phyloP scores from a whole-genome alignment of 2,797 vertebrate species.

The Pseudochirops cupreus region DNA sequence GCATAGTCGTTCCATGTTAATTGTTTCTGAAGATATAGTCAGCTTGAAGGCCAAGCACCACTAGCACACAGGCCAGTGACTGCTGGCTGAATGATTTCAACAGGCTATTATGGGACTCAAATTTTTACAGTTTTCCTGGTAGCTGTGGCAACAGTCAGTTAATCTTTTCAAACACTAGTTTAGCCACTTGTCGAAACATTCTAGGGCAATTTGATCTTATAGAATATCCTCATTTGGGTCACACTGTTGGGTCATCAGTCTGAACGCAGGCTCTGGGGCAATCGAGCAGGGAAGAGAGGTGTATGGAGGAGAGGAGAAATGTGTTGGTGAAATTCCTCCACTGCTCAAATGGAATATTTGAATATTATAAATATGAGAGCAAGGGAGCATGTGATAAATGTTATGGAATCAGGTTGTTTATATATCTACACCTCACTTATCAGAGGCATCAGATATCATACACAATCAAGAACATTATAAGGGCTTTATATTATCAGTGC shows the following conservation, averaged over 20 bases:
- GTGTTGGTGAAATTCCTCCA: not conserved
- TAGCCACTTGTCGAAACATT: not conserved
- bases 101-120: not conserved
- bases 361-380: not conserved
- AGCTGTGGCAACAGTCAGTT: not conserved
- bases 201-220: not conserved
- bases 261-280: not conserved
- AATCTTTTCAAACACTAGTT: not conserved
- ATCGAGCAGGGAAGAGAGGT: not conserved
- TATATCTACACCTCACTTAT: not conserved
- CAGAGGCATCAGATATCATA: not conserved
- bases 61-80: not conserved
- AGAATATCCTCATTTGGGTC: not conserved
- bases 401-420: not conserved
- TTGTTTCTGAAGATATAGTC: not conserved
- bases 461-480: not conserved
- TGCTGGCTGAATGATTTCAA: not conserved
- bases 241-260: not conserved
- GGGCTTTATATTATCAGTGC: not conserved
- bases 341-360: not conserved
- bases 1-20: not conserved
- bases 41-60: not conserved
- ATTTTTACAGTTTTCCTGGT: not conserved
- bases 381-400: not conserved
- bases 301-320: not conserved